Evolutionary conservation across 2,113 vertebrate genomes (phyloP).

Genomic region (Choloepus hoffmanni): DNA sequence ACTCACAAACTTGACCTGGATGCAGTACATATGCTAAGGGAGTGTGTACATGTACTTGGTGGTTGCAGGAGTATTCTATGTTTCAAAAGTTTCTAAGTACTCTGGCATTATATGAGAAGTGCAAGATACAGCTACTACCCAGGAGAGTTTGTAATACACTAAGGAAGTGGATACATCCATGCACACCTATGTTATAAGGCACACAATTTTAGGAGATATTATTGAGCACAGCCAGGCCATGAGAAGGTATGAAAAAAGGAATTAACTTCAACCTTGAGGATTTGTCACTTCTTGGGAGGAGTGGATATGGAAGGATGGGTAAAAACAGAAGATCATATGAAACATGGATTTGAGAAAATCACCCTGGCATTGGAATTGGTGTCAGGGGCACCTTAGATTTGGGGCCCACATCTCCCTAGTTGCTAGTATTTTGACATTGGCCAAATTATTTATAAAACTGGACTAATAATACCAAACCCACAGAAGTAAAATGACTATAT

Average conservation of each 20-base stretch:
- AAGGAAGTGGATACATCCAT: fast-evolving
- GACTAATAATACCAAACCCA: neutral
- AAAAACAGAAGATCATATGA: neutral
- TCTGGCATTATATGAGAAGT: neutral
- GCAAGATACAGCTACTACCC: neutral
- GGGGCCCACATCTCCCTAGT: neutral
- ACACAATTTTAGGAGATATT: no score
- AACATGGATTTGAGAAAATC: neutral
- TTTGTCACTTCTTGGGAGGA: neutral
- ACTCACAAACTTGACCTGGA: neutral
- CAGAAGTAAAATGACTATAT: neutral
- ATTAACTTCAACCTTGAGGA: neutral
- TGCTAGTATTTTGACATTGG: neutral
- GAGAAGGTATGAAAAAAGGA: neutral
- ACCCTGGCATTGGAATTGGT: neutral
- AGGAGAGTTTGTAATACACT: neutral
- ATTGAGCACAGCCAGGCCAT: no score
- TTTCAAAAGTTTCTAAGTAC: neutral
- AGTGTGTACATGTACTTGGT: fast-evolving
- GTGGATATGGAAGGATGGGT: neutral
- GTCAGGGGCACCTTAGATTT: neutral
- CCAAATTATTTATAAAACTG: neutral
- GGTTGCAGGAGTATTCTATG: neutral
- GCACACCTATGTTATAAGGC: fast-evolving
- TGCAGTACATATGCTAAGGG: neutral